A percentile compares a stretch with the other conserved stretches of the same genome.
Conservation (phyloP, 1,140 invertebrate species). For the Drosophila sechellia region DNA sequence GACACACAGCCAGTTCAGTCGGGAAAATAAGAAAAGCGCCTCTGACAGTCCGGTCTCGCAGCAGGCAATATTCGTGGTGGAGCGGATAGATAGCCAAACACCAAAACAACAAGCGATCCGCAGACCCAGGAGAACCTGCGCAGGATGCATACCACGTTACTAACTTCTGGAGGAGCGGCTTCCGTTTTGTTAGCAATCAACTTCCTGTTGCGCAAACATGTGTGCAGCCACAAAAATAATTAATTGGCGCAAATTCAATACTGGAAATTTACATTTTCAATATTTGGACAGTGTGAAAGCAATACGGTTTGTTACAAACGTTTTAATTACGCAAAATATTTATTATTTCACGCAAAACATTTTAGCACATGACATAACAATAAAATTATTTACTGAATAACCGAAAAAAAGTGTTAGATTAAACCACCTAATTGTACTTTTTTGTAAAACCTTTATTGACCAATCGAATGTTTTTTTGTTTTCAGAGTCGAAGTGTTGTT, state of each 20-base stretch:
- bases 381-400: background rate
- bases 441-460: too few species aligned
- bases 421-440: background rate
- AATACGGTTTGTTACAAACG: background rate
- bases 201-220: background rate
- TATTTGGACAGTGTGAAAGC: background rate
- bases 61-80: conserved; percentile 52
- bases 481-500: too few species aligned
- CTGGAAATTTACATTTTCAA: background rate
- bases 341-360: background rate
- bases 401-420: background rate
- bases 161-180: conserved; percentile 5
- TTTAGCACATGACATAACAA: too few species aligned
- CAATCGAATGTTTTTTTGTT: too few species aligned
- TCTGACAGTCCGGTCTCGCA: conserved; percentile 7
- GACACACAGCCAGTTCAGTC: conserved; percentile 9
- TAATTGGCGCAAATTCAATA: background rate
- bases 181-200: background rate
- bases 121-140: conserved; percentile 6
- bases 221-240: background rate
- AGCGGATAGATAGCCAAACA: conserved; percentile 41
- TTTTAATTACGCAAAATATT: background rate
- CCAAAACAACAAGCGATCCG: conserved; percentile 30
- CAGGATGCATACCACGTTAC: conserved; percentile 27
- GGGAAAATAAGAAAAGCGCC: conserved; percentile 17